Evolutionary conservation across 2,113 vertebrate genomes (phyloP).

Genomic region (Periophthalmus modestus): DNA sequence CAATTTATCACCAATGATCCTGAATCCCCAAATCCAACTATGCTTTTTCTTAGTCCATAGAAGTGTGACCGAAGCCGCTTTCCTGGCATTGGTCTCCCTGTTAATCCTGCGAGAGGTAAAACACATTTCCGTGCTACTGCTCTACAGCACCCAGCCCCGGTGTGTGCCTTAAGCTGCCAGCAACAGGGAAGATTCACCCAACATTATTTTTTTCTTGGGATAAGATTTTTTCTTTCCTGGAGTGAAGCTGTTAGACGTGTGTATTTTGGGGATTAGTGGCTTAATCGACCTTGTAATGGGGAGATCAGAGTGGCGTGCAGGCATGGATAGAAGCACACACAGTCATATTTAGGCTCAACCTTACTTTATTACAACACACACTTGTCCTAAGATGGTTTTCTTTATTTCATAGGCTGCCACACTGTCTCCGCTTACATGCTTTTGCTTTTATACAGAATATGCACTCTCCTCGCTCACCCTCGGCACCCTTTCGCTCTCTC

Average conservation of each 20-base stretch:
- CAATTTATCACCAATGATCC: constrained; percentile 33
- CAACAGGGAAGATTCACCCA: constrained; percentile 64
- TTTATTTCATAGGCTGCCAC: constrained; percentile 54
- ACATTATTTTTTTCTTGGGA: constrained; percentile 64
- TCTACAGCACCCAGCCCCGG: constrained; percentile 66
- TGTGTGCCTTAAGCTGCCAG: constrained; percentile 73
- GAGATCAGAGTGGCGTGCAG: constrained; percentile 80
- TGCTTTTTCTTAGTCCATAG: constrained; percentile 35
- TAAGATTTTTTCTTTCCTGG: constrained; percentile 45
- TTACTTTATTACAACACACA: constrained; percentile 55
- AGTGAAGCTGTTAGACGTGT: constrained; percentile 76
- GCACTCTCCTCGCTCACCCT: constrained; percentile 21
- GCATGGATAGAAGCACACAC: constrained; percentile 71
- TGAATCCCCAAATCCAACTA: constrained; percentile 34
- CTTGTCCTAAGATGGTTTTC: constrained; percentile 24
- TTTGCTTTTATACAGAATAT: constrained; percentile 40
- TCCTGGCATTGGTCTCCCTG: constrained; percentile 62
- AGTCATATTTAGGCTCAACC: constrained; percentile 51
- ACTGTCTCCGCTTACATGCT: constrained; percentile 43
- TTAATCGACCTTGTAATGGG: constrained; percentile 86
- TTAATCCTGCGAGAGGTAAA: constrained; percentile 76
- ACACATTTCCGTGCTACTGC: constrained; percentile 73
- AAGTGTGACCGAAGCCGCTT: constrained; percentile 64
- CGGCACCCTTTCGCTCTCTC: constrained; percentile 27
- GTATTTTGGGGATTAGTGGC: constrained; percentile 84